Percentiles rank a stretch among this genome's conserved stretches.
Evolutionary conservation across 2,797 vertebrate species (phyloP).

Genomic region (Sarcoramphus papa): DNA sequence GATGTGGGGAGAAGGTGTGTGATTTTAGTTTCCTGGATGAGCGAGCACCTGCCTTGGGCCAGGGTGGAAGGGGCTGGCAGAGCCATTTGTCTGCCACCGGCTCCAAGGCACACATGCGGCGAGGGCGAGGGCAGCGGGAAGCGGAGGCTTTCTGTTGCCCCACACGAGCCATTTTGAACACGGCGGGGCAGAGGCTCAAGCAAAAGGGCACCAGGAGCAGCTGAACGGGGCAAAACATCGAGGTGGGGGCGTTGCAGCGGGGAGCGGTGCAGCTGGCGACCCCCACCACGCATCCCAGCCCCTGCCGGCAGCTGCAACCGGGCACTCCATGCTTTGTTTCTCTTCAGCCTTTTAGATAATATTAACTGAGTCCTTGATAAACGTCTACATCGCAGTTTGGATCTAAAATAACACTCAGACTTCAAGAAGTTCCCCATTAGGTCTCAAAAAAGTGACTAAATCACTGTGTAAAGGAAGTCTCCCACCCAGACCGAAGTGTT

Average conservation of each 20-base stretch:
- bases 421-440: neutral
- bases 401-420: neutral
- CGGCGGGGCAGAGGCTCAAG: rapidly evolving
- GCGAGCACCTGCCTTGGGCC: neutral
- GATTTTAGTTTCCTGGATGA: neutral
- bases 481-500: neutral
- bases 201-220: neutral
- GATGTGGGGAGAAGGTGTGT: rapidly evolving
- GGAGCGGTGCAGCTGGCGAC: neutral
- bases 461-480: neutral
- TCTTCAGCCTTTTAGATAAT: neutral
- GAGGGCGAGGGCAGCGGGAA: neutral
- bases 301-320: rapidly evolving
- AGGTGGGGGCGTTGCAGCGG: rapidly evolving
- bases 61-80: neutral
- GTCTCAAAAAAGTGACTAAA: neutral
- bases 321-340: neutral
- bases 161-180: rapidly evolving
- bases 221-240: rapidly evolving
- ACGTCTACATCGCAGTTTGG: neutral
- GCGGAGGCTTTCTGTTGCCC: neutral
- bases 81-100: rapidly evolving
- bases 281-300: rapidly evolving
- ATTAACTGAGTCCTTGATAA: neutral
- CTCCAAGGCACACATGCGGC: rapidly evolving